Conservation (phyloP, 2,797 vertebrate species). For the Poecilia picta region DNA sequence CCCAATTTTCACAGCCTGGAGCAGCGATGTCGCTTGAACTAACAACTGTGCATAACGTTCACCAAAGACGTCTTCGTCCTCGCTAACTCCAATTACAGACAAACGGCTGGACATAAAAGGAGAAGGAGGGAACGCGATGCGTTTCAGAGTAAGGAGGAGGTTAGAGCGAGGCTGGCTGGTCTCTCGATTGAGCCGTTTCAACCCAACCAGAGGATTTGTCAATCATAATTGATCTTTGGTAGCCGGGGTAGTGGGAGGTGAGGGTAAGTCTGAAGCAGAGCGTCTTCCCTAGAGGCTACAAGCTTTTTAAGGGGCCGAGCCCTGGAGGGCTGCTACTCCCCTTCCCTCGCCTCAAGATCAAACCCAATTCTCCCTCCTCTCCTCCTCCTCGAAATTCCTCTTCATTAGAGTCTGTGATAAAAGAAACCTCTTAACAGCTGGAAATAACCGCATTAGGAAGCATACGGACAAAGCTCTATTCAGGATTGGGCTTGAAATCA, state of each 20-base stretch:
- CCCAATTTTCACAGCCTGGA: constrained; percentile 22
- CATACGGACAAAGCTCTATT: constrained; percentile 46
- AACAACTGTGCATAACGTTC: constrained; percentile 23
- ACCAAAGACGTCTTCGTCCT: constrained; percentile 28
- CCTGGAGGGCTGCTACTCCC: constrained; percentile 52
- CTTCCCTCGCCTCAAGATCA: constrained; percentile 66
- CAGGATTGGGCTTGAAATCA: constrained; percentile 33
- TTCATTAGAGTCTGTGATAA: constrained; percentile 48
- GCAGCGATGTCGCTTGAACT: constrained; percentile 23
- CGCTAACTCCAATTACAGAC: constrained; percentile 28
- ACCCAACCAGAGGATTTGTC: constrained; percentile 60
- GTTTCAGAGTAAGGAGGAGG: not conserved
- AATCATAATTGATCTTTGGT: constrained; percentile 74
- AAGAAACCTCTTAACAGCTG: constrained; percentile 50
- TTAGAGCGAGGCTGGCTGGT: constrained; percentile 7
- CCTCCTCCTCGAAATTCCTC: constrained; percentile 45
- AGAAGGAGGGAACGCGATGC: not conserved
- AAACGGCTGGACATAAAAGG: constrained; percentile 34
- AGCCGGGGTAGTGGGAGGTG: constrained; percentile 27
- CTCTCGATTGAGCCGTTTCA: constrained; percentile 67
- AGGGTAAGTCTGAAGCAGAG: constrained; percentile 43
- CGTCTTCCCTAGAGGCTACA: constrained; percentile 63
- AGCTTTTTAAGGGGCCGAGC: constrained; percentile 60
- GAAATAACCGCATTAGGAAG: constrained; percentile 42
- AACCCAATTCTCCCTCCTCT: constrained; percentile 56